Base-by-base conservation (phyloP, 2,113 vertebrate species). In the Redunca redunca region DNA sequence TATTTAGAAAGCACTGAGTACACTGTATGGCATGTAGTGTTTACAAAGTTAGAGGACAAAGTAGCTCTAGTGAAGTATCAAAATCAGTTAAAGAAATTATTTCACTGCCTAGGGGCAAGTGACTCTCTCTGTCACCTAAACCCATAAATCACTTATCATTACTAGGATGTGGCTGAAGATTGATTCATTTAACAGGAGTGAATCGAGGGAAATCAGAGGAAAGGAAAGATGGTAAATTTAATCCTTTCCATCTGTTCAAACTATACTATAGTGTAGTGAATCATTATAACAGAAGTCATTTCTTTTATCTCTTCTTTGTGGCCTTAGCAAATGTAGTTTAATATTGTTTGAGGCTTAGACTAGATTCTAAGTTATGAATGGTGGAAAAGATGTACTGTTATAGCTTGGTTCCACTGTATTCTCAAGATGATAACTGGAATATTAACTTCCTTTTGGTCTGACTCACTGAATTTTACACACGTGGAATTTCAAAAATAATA, bases 301-400 rank as follows among this genome's bases (percentile, higher is more conserved):
- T 86, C 96, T 90, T 97, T 95, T 71, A 81, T 87, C 36, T 90
- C 9, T 3, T 96, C 23, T 93, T 52, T 60, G 62, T 64, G 28
- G 74, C 40, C 55, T 94, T 91, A 67, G 19, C 9, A 60, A 94
- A 94, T 53, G n/a, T 85, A 55, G 3, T 91, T 95, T 91, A 85
- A 85, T 94, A 85, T 50, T 52, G 12, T 91, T 81, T 84, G 25
- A 94, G 25, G 25, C 46, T 88, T 95, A 95, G 1, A 80, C 43
- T 82, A 80, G 64, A 52, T 93, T 2, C 9, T 5, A 83, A 93
- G 33, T 9, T 83, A 87, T 82, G 19, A 92, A 90, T 58, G 57
- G 11, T 92, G 6, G 25, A 13, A 67, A 83, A 82, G 4, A 87
- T 84, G 89, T 57, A 92, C 23, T 71, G 71, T 52, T 86, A 77